Evolutionary conservation across 2,888 invertebrate species (phyloP).

Genomic region (Rhagonycha lutea): DNA sequence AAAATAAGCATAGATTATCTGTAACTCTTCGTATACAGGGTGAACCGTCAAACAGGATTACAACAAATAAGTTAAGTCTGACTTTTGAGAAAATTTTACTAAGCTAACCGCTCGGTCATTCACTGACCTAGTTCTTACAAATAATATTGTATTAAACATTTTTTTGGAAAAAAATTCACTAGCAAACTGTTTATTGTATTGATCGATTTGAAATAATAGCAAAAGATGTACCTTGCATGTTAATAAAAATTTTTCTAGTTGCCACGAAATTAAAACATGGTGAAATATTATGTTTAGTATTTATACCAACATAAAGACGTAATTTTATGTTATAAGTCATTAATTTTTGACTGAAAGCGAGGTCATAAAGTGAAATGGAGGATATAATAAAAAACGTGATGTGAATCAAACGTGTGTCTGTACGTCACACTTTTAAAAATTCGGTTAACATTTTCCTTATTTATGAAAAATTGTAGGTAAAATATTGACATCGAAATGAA

Average conservation of each 20-base stretch:
- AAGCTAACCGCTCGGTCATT: too few relatives aligned
- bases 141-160: too few relatives aligned
- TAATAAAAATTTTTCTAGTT: neutral
- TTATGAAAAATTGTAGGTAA: neutral
- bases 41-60: neutral
- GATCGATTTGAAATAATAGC: too few relatives aligned
- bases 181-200: too few relatives aligned
- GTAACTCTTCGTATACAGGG: neutral
- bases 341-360: neutral
- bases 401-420: neutral
- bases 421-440: neutral
- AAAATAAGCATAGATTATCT: neutral
- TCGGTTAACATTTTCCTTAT: neutral
- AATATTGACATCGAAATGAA: neutral
- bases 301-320: neutral
- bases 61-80: too few relatives aligned
- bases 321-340: neutral
- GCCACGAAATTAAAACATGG: too few relatives aligned
- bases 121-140: too few relatives aligned
- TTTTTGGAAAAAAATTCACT: too few relatives aligned
- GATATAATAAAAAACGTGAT: neutral
- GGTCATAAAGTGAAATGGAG: neutral
- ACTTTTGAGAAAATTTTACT: too few relatives aligned
- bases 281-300: neutral
- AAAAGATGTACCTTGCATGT: neutral